Percentiles rank a stretch among this genome's conserved stretches.
Evolutionary conservation across 2,113 vertebrate genomes (phyloP).

Genomic region (Cyanoramphus novaezelandiae): DNA sequence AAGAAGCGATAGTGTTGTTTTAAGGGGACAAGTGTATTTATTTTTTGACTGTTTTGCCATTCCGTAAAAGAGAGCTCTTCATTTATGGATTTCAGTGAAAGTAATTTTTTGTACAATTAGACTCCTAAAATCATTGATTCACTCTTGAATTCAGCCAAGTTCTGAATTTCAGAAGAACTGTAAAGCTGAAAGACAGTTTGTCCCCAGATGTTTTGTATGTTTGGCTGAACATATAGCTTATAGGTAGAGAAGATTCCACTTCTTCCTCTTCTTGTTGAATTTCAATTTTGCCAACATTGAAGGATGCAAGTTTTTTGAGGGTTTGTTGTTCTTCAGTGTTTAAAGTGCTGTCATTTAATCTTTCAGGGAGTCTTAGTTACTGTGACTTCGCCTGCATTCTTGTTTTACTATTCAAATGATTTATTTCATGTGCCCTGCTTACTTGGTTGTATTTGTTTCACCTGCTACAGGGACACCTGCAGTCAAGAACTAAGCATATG

Average conservation of each 20-base stretch:
- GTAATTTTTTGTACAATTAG: not conserved
- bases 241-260: not conserved
- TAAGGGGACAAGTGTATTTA: not conserved
- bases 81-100: not conserved
- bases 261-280: not conserved
- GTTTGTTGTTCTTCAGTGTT: not conserved
- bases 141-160: not conserved
- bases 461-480: conserved; percentile 74
- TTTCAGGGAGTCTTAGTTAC: not conserved
- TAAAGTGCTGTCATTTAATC: not conserved
- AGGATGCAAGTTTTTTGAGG: not conserved
- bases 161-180: not conserved
- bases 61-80: not conserved
- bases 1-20: not conserved
- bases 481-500: conserved; percentile 47
- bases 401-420: not conserved
- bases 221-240: not conserved
- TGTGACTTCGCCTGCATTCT: not conserved
- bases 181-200: not conserved
- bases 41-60: not conserved
- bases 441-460: not conserved
- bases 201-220: not conserved
- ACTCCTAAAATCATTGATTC: not conserved
- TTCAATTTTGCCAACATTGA: not conserved
- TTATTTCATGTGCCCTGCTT: not conserved